Percentiles rank a stretch among this genome's conserved stretches.
These are phyloP conservation scores for Dryobota labecula DNA, from an alignment of 2,888 invertebrate species.

Conservation along the genomic window DNA sequence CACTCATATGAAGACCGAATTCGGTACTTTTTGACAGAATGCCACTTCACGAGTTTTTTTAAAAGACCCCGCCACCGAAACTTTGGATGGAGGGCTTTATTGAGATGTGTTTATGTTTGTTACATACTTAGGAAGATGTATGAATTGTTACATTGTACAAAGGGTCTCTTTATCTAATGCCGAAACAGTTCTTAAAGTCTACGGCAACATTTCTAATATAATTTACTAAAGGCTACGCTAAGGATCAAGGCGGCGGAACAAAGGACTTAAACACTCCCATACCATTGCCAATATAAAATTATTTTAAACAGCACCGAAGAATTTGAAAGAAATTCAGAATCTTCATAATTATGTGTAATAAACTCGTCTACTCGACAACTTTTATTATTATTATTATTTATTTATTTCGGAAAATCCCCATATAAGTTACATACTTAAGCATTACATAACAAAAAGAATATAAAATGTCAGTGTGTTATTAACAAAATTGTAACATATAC, in stretches of 20 bases:
- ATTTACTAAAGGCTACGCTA: not conserved
- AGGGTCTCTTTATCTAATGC: constrained; percentile 1
- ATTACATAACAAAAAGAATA: no score
- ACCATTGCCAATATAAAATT: not conserved
- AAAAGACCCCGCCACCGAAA: constrained; percentile 63
- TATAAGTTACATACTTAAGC: no score
- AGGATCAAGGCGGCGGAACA: not conserved
- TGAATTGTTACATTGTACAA: not conserved
- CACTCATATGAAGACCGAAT: constrained; percentile 61
- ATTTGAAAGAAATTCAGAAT: not conserved
- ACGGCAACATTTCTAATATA: not conserved
- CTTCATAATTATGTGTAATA: not conserved
- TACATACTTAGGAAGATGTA: constrained; percentile 16
- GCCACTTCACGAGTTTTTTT: constrained; percentile 62
- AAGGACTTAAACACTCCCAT: not conserved
- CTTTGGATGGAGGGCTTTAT: constrained; percentile 29
- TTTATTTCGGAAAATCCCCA: no score
- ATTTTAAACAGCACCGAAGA: no score
- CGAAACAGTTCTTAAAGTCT: not conserved
- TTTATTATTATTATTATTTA: no score
- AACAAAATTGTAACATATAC: no score
- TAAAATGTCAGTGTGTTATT: no score
- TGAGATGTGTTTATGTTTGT: constrained; percentile 24
- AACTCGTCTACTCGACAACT: not conserved
- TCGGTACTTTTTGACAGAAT: constrained; percentile 65